These are phyloP conservation scores for Diadema setosum DNA, from an alignment of 35 echinoderm and acorn worm genomes.

Conservation along the genomic window DNA sequence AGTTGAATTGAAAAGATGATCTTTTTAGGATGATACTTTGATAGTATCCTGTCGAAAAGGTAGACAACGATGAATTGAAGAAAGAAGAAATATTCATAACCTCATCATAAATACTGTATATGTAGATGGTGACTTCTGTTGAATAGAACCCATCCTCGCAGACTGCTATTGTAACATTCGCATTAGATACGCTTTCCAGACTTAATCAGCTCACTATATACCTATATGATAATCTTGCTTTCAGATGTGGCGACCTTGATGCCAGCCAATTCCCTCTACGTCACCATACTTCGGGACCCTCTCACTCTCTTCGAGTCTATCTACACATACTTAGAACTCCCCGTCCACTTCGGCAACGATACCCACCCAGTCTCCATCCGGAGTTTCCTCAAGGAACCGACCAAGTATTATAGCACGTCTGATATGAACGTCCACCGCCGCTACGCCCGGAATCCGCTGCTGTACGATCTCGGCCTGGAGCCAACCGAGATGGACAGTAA, in stretches of 20 bases:
- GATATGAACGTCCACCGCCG: neutral
- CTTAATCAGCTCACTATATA: too few species aligned
- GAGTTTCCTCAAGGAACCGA: constrained; percentile 24
- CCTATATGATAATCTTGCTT: too few species aligned
- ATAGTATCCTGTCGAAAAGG: too few species aligned
- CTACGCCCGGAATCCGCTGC: constrained; percentile 42
- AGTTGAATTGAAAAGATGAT: too few species aligned
- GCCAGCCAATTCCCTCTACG: constrained; percentile 3
- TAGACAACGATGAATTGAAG: too few species aligned
- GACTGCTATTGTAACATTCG: too few species aligned
- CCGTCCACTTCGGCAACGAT: neutral
- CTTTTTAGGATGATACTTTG: too few species aligned
- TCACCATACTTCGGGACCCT: constrained; percentile 48
- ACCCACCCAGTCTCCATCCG: neutral
- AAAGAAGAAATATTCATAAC: too few species aligned
- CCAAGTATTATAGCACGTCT: neutral
- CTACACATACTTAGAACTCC: constrained; percentile 21
- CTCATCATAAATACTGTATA: too few species aligned
- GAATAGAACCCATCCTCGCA: too few species aligned
- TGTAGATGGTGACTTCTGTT: too few species aligned
- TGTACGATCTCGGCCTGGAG: constrained; percentile 53
- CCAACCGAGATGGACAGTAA: constrained; percentile 5
- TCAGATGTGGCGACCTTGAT: constrained; percentile 17
- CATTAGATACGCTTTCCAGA: too few species aligned
- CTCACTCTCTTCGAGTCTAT: constrained; percentile 23